Percentiles rank a stretch among this genome's conserved stretches.
Conservation (phyloP, 2,888 invertebrate genomes). For the Calliopum simillimum region DNA sequence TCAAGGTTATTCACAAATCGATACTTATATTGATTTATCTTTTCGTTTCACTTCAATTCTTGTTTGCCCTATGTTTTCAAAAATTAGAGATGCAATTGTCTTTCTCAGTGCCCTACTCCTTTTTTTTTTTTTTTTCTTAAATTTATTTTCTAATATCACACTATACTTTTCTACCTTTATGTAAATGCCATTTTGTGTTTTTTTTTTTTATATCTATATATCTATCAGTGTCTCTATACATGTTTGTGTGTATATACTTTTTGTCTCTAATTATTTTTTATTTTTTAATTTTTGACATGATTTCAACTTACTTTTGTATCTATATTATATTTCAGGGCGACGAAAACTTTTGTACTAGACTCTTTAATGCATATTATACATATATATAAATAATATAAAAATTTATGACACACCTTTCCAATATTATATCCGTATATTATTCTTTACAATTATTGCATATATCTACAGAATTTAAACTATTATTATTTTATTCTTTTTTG, state of each 20-base stretch:
- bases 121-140: not conserved
- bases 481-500: slow-evolving; percentile 14
- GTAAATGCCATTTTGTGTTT: no score
- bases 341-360: slow-evolving; percentile 74
- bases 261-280: slow-evolving; percentile 39
- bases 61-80: no score
- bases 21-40: no score
- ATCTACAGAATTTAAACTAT: slow-evolving; percentile 18
- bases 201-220: not conserved
- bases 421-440: slow-evolving; percentile 23
- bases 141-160: no score
- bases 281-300: slow-evolving; percentile 38
- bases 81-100: not conserved
- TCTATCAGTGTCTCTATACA: no score
- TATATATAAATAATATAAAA: slow-evolving; percentile 39
- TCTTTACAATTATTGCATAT: slow-evolving; percentile 17
- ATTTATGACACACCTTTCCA: slow-evolving; percentile 22
- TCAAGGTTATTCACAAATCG: no score
- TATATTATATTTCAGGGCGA: slow-evolving; percentile 74
- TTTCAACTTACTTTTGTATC: slow-evolving; percentile 65
- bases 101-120: not conserved
- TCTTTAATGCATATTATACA: slow-evolving; percentile 53
- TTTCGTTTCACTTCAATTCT: no score
- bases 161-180: no score
- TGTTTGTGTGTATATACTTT: not conserved